A percentile compares a stretch with the other conserved stretches of the same genome.
Evolutionary conservation across 1,140 invertebrate genomes (phyloP).

Genomic region (Pteromalus puparum): DNA sequence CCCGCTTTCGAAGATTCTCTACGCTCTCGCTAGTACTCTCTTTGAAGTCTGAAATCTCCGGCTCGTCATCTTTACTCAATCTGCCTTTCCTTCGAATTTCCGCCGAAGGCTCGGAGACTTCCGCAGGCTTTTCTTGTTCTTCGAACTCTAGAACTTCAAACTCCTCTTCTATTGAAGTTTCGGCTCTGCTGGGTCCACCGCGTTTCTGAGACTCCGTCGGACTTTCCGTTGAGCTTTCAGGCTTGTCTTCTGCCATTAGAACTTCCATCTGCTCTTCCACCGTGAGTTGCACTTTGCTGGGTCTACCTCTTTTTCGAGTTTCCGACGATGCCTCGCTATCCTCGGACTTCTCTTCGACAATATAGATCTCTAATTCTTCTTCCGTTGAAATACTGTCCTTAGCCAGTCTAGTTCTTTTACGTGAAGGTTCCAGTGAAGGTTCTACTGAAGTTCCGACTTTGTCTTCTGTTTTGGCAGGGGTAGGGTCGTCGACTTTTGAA

Average conservation of each 20-base stretch:
- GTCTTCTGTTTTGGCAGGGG: not conserved
- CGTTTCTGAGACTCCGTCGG: slow-evolving; percentile 15
- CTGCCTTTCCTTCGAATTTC: not conserved
- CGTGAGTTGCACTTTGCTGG: not conserved
- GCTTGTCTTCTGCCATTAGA: slow-evolving; percentile 13
- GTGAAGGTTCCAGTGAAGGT: not conserved
- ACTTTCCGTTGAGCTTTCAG: not conserved
- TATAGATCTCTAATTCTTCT: not conserved
- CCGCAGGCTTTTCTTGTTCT: not conserved
- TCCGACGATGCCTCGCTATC: not conserved
- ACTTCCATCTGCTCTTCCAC: slow-evolving; percentile 9
- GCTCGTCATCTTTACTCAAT: not conserved
- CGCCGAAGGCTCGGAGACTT: not conserved
- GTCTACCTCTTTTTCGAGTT: slow-evolving; percentile 30
- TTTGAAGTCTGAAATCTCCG: not conserved
- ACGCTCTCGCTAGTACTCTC: not conserved
- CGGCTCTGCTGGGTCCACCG: slow-evolving; percentile 24
- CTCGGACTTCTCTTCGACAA: not conserved
- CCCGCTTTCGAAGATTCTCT: not conserved
- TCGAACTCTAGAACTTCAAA: not conserved
- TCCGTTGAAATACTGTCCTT: not conserved
- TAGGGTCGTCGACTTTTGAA: not conserved
- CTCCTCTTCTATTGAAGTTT: not conserved
- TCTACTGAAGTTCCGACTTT: not conserved
- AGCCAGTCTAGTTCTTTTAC: no score